Percentiles rank a stretch among this genome's conserved stretches.
phyloP scores from a whole-genome alignment of 2,113 vertebrate species.

The Orthonyx spaldingii region DNA sequence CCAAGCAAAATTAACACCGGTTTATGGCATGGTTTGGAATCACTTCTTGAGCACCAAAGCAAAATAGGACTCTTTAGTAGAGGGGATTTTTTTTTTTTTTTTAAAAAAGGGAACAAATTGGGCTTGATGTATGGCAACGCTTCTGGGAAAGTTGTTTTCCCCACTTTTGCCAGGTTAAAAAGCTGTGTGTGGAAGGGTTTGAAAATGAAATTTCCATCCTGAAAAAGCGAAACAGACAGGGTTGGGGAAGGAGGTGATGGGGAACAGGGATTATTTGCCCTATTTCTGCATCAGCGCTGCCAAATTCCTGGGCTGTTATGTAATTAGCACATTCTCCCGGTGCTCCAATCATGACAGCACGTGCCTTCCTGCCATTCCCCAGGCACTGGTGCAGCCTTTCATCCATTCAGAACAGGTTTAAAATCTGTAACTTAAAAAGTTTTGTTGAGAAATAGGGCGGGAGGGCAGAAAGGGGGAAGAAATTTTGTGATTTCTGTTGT shows the following conservation, averaged over 20 bases:
- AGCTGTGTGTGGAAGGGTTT: neutral
- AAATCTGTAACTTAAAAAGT: neutral
- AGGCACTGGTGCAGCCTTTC: neutral
- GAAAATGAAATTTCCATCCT: neutral
- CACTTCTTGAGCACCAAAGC: neutral
- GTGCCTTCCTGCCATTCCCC: conserved; percentile 16
- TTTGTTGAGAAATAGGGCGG: neutral
- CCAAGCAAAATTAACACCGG: neutral
- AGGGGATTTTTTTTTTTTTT: too few relatives aligned
- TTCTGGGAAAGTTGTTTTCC: neutral
- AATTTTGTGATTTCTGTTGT: neutral
- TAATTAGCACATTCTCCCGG: neutral
- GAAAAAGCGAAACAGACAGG: neutral
- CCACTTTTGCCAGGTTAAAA: neutral
- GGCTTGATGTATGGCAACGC: neutral
- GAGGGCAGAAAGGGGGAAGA: neutral
- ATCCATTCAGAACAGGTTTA: neutral
- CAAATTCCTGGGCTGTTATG: conserved; percentile 47
- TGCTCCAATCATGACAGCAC: conserved; percentile 30
- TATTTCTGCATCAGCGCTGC: neutral
- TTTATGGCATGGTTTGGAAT: neutral
- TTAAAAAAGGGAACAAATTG: accelerated
- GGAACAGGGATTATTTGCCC: conserved; percentile 41
- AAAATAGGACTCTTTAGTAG: neutral
- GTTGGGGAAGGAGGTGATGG: neutral